Base-by-base conservation (phyloP, 2,888 invertebrate genomes). In the Tipula vernalis region DNA sequence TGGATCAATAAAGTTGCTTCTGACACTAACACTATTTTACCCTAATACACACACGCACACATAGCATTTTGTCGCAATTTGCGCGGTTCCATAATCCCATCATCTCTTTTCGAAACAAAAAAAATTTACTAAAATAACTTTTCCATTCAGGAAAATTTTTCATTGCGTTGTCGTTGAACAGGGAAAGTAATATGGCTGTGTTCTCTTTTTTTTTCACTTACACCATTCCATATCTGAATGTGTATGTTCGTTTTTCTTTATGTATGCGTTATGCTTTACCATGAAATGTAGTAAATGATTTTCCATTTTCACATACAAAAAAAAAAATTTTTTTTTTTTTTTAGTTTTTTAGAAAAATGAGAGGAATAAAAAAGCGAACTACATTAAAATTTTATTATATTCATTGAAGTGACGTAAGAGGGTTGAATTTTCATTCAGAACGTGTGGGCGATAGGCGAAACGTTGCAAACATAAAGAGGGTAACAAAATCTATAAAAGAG, bases 371-470 rank as follows among this genome's bases (percentile, higher is more conserved):
- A 71, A 71, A 71, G 28, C 71, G 28, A 71, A 71, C 71, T 71
- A 71, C 71, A 71, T 71, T 71, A 71, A 71, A 71, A 71, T 71
- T 71, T 71, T 71, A 71, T 71, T 71, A 71, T 71, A 71, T 84
- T 84, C 41, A 84, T 84, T 84, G 84, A 36, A 36, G 41, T 84
- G 86, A 86, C 86, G 86, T 86, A 39, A 57, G 86, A 51, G 51
- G 86, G 57, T 36, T 36, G 86, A 86, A 36, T 51, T 47, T 86
- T 86, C 86, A 86, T 86, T 86, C 51, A 86, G 15, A 86, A 86
- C 39, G 86, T 51, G 86, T 86, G 86, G 86, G 86, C 57, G 86
- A 86, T 86, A 57, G 86, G 57, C 57, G 57, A 86, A 42, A 39
- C 39, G 51, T 86, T 36, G 51, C 51, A 57, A 36, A 57, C 36